Evolutionary conservation across 2,113 vertebrate species (phyloP), one percentile per base, ranked within the genome.

Genomic region (Malaclemys terrapin): DNA sequence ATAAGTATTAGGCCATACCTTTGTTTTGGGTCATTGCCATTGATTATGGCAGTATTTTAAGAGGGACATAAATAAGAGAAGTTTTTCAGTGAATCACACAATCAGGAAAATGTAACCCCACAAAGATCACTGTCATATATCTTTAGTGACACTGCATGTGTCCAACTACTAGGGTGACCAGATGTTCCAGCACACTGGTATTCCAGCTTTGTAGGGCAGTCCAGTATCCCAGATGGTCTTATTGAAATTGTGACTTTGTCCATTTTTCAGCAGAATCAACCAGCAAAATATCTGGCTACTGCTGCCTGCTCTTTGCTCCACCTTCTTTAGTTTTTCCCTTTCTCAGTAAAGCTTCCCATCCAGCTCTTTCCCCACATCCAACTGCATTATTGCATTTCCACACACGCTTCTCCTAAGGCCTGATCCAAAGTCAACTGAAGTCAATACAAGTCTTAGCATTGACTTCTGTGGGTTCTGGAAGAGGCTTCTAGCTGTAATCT

Each of bases 91-190:
- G 4, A 89, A 85, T 72, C 80, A 87, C 35, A 6, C 69, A 81
- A 92, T 50, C 65, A 75, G 22, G 20, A 84, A 83, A 95, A 87
- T 54, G 24, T 76, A 76, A 45, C 52, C 92, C 94, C 42, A 72
- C 2, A 16, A 20, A 69, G 1, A 0, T 31, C 1, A 57, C 24
- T 59, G 52, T 45, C 22, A 84, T 69, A 2, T 65, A 56, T 92
- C 93, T 95, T 93, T 92, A 31, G 38, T 35, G n/a, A 90, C 38
- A 84, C 2, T 2, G 4, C 6, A 6, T 78, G 47, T 45, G 25
- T 86, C 49, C 78, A 56, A 56, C 31, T 89, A 82, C 49, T 29
- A 1, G 1, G 16, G 13, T 91, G 45, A 53, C 80, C 85, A 72
- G 35, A 2, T 57, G 13, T 8, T 24, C 5, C 45, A 82, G 87